A percentile compares a stretch with the other conserved stretches of the same genome.
Conservation (phyloP, 2,113 vertebrate genomes). For the Oryzias celebensis region DNA sequence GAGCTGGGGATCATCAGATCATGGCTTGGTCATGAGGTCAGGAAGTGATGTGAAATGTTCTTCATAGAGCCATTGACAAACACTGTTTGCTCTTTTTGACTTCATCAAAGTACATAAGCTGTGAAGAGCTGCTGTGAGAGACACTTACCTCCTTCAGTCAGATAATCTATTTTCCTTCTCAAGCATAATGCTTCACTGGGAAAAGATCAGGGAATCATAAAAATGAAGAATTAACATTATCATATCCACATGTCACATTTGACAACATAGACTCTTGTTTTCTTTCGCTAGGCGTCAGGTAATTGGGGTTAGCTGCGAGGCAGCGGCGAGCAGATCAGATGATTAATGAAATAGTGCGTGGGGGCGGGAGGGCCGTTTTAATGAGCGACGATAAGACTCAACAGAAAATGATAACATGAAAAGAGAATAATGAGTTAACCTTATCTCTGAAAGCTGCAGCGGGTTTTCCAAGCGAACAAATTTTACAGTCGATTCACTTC, state of each 20-base stretch:
- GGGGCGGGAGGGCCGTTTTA: slow-evolving; percentile 12
- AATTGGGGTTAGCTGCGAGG: slow-evolving; percentile 34
- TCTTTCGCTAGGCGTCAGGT: slow-evolving; percentile 13
- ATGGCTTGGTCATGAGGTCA: not conserved
- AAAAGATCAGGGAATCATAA: too few species aligned
- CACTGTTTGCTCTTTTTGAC: not conserved
- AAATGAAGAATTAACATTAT: not conserved
- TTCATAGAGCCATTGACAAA: not conserved
- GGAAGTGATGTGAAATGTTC: not conserved
- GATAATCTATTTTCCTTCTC: not conserved
- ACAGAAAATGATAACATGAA: not conserved
- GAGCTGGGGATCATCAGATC: not conserved
- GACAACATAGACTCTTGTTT: slow-evolving; percentile 1
- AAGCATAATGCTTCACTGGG: too few species aligned
- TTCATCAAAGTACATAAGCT: not conserved
- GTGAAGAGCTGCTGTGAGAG: not conserved
- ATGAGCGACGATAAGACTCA: slow-evolving; percentile 15
- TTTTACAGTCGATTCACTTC: slow-evolving; percentile 2
- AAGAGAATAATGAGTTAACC: slow-evolving; percentile 20
- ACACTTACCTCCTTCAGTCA: not conserved
- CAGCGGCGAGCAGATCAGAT: slow-evolving; percentile 15
- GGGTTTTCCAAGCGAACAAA: slow-evolving; percentile 12
- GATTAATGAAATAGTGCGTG: slow-evolving; percentile 8
- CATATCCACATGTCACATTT: slow-evolving; percentile 4
- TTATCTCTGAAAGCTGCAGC: slow-evolving; percentile 12